Base-by-base conservation (phyloP, 2,113 vertebrate genomes). In the Burhinus bistriatus region DNA sequence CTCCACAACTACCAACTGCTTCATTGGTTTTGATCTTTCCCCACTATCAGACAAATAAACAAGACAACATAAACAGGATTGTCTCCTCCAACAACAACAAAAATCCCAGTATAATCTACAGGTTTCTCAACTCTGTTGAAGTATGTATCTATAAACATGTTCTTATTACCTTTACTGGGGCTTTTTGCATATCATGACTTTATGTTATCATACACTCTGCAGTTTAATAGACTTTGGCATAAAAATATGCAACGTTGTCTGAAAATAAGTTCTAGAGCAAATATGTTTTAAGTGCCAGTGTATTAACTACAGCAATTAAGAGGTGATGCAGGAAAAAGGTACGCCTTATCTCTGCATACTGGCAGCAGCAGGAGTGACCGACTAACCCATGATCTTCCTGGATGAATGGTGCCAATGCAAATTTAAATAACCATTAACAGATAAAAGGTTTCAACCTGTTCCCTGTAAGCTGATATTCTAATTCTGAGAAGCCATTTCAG, bases 131-230 rank as follows among this genome's bases (percentile, higher is more conserved):
- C 42, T 78, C 54, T n/a, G n/a, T n/a, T n/a, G n/a, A n/a, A n/a
- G n/a, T n/a, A n/a, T n/a, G n/a, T n/a, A n/a, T n/a, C n/a, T n/a
- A n/a, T n/a, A n/a, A n/a, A n/a, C n/a, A n/a, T n/a, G n/a, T n/a
- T n/a, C n/a, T n/a, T n/a, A 21, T 36, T 84, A 40, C 34, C 75
- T 71, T 70, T 44, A 17, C n/a, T n/a, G 65, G 10, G 16, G 11
- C 2, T 52, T 89, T 62, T 25, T 86, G 32, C 1, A 0, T 21
- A 19, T n/a, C 2, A 0, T 54, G 42, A 65, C 32, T 75, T 75
- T 14, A 9, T 9, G 10, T 8, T 64, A 51, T 47, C 42, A 29
- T 5, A 45, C 30, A 11, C 25, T 34, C 66, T 38, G 52, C 38
- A 64, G 38, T 36, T 94, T 22, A 62, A 58, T 27, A 12, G 66